Conservation (phyloP, 2,888 invertebrate genomes). For the Nebria brevicollis region DNA sequence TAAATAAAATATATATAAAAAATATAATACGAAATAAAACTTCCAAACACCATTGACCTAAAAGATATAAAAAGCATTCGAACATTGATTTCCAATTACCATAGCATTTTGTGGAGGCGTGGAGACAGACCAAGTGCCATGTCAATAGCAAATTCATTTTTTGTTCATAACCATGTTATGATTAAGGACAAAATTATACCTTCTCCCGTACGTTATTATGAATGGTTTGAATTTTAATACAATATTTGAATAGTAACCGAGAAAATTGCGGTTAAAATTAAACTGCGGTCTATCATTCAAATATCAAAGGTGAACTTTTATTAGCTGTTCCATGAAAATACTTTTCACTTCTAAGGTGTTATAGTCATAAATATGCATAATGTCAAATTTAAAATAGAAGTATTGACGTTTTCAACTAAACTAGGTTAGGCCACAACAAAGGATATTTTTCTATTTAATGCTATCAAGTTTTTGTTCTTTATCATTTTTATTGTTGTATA, state of each 20-base stretch:
- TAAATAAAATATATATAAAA: not conserved
- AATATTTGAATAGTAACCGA: not conserved
- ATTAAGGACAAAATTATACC: not conserved
- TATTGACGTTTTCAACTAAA: not conserved
- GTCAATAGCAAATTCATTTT: not conserved
- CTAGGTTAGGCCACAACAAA: not conserved
- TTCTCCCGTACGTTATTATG: not conserved
- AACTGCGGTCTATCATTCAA: not conserved
- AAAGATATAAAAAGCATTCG: not conserved
- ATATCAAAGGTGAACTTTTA: not conserved
- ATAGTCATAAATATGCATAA: not conserved
- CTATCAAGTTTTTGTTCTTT: no score
- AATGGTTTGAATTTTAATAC: not conserved
- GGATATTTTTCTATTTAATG: no score
- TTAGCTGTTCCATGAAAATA: not conserved
- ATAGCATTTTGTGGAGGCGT: not conserved
- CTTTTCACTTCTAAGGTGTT: not conserved
- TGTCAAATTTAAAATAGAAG: not conserved
- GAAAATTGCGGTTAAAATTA: not conserved
- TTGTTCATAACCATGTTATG: not conserved
- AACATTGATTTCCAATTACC: not conserved
- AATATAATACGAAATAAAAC: not conserved
- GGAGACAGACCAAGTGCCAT: not conserved
- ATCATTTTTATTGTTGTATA: no score
- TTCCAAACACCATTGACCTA: not conserved